Base-by-base conservation (phyloP, 1,140 invertebrate genomes). In the Melipona quadrifasciata region DNA sequence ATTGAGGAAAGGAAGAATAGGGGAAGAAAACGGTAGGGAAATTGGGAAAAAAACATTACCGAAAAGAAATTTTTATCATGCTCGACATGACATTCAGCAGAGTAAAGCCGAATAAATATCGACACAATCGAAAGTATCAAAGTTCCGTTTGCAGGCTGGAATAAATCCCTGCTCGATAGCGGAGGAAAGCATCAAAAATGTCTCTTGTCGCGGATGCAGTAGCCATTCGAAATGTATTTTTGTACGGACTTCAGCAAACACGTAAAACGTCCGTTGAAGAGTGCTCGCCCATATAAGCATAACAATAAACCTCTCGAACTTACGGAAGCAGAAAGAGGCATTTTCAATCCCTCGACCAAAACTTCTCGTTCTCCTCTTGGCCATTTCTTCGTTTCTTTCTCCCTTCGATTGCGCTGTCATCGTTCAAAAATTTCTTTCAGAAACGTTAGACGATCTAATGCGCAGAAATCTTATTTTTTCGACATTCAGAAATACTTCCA, bases 281-380 rank as follows among this genome's bases (percentile, higher is more conserved):
- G 79, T 75, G 55, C 77, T 82, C 68, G 72, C 14, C 67, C 84
- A 78, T 89, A 89, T 86, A 88, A 89, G 87, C 88, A 86, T 89
- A 89, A 89, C 87, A 89, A 89, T 89, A 89, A 89, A 89, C 88
- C 87, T 80, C 72, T 79, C 72, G 58, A 47, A 82, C 80, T 77
- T 61, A 53, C 72, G 84, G 87, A 74, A 86, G 80, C 80, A 80
- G 88, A 89, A 88, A 80, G 77, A 86, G 75, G 84, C 80, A 86
- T 88, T 85, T 81, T 53, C 76, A 79, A 85, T 51, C 77, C 84
- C 87, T 86, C 84, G 64, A 88, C 87, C 61, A 51, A 61, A 79
- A 80, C 73, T 65, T 47, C 67, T 58, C 51, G 53, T 58, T 53
- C 39, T 31, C 53, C 47, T 39, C 16, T 24, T 64, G 67, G 24